Base-by-base conservation (phyloP, 2,113 vertebrate species). In the Vulpes ferrilata region DNA sequence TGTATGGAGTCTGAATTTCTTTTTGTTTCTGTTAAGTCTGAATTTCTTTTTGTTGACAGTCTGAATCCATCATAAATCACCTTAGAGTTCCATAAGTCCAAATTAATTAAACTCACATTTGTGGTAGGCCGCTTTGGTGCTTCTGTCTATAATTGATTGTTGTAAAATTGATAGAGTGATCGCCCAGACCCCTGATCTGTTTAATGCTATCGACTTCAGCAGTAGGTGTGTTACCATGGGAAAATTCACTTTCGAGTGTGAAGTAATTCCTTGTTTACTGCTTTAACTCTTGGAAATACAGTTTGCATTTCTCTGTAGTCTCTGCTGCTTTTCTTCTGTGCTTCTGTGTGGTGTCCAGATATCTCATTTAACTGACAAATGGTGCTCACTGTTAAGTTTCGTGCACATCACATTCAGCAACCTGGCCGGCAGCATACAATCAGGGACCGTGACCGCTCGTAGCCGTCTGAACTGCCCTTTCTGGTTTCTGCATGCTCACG, bases 221-320 rank as follows among this genome's bases (percentile, higher is more conserved):
- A 48, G 2, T 51, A 2, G 43, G 43, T 25, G 1, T 48, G 12
- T 11, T 88, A 5, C 67, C n/a, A 11, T 57, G 19, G 88, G 60
- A 57, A 95, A 73, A 90, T 55, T 43, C 95, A 80, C 74, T 48
- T 91, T 53, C 15, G 27, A 27, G 10, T 64, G 51, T 51, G 62
- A 90, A 95, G 76, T 30, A 60, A 65, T 79, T 74, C 15, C 32
- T 80, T 76, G 32, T n/a, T 92, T 81, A 51, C 51, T n/a, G n/a
- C 79, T 74, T 73, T 60, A 93, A 60, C 32, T 22, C 65, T 89
- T 67, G n/a, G 74, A 86, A 73, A 19, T 57, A 43, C 30, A 93
- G 38, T 83, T 81, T 78, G 22, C 10, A 20, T 89, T 96, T 95
- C 57, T 91, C 11, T 82, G 35, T 43, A 23, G 89, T 94, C 48